Evolutionary conservation across 2,888 invertebrate species (phyloP).

Genomic region (Melipona beecheii): DNA sequence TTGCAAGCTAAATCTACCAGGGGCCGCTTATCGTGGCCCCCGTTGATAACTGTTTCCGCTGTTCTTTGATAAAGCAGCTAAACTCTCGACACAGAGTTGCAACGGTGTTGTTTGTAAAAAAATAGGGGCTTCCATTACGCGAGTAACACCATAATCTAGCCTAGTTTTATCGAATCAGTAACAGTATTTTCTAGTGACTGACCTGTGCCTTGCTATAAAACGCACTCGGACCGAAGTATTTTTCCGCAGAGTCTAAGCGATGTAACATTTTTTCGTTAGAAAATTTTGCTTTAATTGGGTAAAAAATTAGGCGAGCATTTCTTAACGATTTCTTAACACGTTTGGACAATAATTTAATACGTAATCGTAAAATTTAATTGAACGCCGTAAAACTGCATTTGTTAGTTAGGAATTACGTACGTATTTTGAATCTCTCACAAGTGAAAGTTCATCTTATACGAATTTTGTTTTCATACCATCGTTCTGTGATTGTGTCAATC

Average conservation of each 20-base stretch:
- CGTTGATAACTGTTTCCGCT: slow-evolving; percentile 77
- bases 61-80: slow-evolving; percentile 72
- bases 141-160: not conserved
- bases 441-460: too few species aligned
- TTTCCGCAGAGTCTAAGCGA: not conserved
- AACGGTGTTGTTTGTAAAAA: slow-evolving; percentile 63
- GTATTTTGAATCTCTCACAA: too few species aligned
- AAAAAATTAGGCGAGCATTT: too few species aligned
- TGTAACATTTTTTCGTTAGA: not conserved
- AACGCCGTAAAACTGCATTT: too few species aligned
- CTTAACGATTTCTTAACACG: too few species aligned
- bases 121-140: slow-evolving; percentile 47
- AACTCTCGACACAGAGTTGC: slow-evolving; percentile 63
- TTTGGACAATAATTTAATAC: too few species aligned
- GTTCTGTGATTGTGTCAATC: too few species aligned
- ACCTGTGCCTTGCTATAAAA: not conserved
- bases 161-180: slow-evolving; percentile 24
- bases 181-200: slow-evolving; percentile 4
- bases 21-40: slow-evolving; percentile 67
- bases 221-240: not conserved
- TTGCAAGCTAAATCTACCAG: slow-evolving; percentile 67
- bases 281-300: too few species aligned
- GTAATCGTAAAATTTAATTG: too few species aligned
- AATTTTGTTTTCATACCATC: too few species aligned
- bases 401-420: too few species aligned